A percentile compares a stretch with the other conserved stretches of the same genome.
These are phyloP conservation scores for Gymnobelideus leadbeateri DNA, from an alignment of 2,113 vertebrate genomes.

Conservation along the genomic window DNA sequence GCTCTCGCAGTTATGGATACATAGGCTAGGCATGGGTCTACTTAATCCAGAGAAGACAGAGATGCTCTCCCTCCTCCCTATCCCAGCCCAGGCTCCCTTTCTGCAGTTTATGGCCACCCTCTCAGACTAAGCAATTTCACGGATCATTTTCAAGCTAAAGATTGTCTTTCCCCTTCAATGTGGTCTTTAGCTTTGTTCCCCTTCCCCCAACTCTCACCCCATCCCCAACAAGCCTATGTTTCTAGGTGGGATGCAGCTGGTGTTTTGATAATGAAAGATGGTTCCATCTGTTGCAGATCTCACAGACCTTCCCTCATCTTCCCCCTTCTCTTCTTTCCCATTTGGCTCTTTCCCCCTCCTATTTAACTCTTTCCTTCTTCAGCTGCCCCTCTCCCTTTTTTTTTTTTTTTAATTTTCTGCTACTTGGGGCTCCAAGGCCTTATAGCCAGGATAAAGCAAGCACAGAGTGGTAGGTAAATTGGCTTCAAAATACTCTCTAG, in stretches of 20 bases:
- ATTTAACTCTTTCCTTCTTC: not conserved
- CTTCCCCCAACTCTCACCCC: not conserved
- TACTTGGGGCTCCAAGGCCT: not conserved
- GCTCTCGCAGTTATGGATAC: not conserved
- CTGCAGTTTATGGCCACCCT: rapidly evolving
- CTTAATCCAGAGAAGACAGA: rapidly evolving
- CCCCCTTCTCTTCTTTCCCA: not conserved
- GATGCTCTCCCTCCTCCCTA: not conserved
- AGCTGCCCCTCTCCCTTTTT: not conserved
- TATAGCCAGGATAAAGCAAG: not conserved
- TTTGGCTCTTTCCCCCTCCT: not conserved
- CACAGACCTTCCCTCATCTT: not conserved
- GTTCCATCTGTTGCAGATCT: not conserved
- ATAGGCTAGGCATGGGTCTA: rapidly evolving
- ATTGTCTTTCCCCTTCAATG: not conserved
- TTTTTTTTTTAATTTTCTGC: not conserved
- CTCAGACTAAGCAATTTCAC: not conserved
- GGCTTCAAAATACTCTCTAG: not conserved
- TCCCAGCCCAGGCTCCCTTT: not conserved
- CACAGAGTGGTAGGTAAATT: not conserved
- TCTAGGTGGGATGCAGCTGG: not conserved
- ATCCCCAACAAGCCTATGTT: not conserved
- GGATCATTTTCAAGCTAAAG: not conserved
- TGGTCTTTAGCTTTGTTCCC: not conserved
- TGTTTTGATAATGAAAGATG: not conserved